Conservation (phyloP, 2,888 invertebrate species). For the Acholoe squamosa region DNA sequence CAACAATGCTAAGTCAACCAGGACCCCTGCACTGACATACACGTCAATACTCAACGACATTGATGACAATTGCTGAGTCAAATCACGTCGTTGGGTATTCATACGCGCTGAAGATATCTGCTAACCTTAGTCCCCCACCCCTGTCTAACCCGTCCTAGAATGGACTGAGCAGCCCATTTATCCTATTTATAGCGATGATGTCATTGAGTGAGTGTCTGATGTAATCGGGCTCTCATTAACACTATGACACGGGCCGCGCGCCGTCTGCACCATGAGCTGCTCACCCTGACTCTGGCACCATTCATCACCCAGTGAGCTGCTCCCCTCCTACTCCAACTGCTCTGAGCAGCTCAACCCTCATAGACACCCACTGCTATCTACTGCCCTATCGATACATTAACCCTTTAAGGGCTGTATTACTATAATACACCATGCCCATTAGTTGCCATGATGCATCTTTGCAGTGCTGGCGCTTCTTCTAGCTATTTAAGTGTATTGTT, state of each 20-base stretch:
- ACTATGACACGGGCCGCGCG: constrained; percentile 46
- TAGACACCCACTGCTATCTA: too few species aligned
- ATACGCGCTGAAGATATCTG: background rate
- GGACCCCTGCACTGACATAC: too few species aligned
- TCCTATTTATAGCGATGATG: constrained; percentile 56
- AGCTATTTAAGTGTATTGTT: too few species aligned
- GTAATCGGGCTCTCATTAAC: constrained; percentile 52
- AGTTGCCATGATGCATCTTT: too few species aligned
- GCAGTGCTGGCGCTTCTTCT: too few species aligned
- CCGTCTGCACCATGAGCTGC: constrained; percentile 28
- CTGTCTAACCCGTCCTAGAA: background rate
- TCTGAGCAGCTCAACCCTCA: background rate
- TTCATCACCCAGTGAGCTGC: constrained; percentile 6
- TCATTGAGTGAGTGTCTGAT: constrained; percentile 53
- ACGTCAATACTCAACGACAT: too few species aligned
- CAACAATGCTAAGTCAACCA: too few species aligned
- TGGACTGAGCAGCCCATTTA: constrained; percentile 1
- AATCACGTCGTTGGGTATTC: background rate
- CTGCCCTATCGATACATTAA: too few species aligned
- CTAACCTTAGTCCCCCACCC: background rate
- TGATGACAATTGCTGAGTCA: too few species aligned
- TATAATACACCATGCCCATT: too few species aligned
- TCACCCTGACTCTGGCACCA: constrained; percentile 20
- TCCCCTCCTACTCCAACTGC: background rate
- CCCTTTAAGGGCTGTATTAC: too few species aligned